Base-by-base conservation (phyloP, 2,113 vertebrate genomes). In the Oncorhynchus keta region DNA sequence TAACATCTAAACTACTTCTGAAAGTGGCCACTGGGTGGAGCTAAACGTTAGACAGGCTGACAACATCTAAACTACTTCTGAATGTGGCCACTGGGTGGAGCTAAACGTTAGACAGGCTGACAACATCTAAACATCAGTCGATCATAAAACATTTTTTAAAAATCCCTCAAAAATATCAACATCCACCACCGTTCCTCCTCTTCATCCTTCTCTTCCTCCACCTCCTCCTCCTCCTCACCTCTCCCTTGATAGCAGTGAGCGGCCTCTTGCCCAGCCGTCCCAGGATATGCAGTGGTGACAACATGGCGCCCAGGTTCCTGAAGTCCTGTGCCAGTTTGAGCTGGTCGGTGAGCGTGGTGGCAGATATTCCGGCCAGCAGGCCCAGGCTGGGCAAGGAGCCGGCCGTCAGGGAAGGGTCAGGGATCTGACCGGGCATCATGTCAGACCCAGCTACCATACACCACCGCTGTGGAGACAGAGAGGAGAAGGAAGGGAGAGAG, bases 371-470 rank as follows among this genome's bases (percentile, higher is more conserved):
- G 48, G 95, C 95, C 89, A 98, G 85, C 32, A 95, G 95, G 75
- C 96, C 95, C 0, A 99, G 94, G 85, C 96, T 94, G 69, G 96
- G 96, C 91, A 98, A 93, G 11, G 96, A 94, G 18, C 96, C 96
- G 0, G 96, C 95, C 39, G 96, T 94, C 93, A 98, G 88, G 3
- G 95, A 95, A 84, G 96, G 96, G 93, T 98, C 96, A 80, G 96
- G 96, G 76, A 98, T 97, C 95, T 98, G 96, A 91, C 96, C 97
- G 82, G 97, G 97, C 97, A 98, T 98, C 97, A 98, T 98, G 93
- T 94, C 96, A 96, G 86, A 77, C 89, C 74, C 85, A 85, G 77
- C 79, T 72, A 81, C 88, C 79, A 7, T 73, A 88, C 87, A 78
- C 89, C 85, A 79, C 90, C 77, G 82, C 86, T 85, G 30, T 45